phyloP scores from a whole-genome alignment of 2,888 invertebrate genomes.

The Plemyria rubiginata region DNA sequence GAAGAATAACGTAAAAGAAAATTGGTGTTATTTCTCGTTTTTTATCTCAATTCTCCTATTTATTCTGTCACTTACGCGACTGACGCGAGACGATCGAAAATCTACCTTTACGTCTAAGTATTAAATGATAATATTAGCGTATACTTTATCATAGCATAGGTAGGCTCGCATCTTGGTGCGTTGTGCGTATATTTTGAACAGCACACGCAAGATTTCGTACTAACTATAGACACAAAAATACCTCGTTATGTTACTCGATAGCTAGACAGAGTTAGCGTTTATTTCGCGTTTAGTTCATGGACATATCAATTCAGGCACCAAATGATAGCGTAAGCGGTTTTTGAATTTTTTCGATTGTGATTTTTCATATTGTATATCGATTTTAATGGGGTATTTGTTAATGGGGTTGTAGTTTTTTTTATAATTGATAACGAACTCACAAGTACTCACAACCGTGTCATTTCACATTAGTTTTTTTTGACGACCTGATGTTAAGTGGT shows the following conservation, averaged over 20 bases:
- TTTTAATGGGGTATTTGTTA: conserved; percentile 54
- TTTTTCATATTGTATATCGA: conserved; percentile 54
- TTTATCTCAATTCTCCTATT: neutral
- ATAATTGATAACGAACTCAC: neutral
- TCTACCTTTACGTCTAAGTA: conserved; percentile 81
- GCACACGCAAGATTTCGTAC: conserved; percentile 72
- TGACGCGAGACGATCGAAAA: conserved; percentile 28
- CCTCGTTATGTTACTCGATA: conserved; percentile 83
- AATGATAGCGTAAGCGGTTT: conserved; percentile 79
- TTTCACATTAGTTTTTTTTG: no score
- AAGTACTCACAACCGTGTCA: neutral
- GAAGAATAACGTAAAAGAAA: neutral
- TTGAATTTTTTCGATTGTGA: conserved; percentile 69
- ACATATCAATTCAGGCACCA: conserved; percentile 85
- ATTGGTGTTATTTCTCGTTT: neutral
- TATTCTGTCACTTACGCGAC: conserved; percentile 6
- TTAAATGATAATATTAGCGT: conserved; percentile 83
- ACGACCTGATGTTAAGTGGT: no score
- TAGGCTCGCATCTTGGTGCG: conserved; percentile 68
- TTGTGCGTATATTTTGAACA: conserved; percentile 65
- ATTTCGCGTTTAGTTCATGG: conserved; percentile 79
- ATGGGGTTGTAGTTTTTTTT: conserved; percentile 27
- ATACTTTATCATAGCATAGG: conserved; percentile 78
- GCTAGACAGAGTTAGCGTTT: conserved; percentile 76
- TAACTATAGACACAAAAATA: conserved; percentile 80